phyloP scores from a whole-genome alignment of 2,888 invertebrate genomes.

The Micoletzkya japonica region DNA sequence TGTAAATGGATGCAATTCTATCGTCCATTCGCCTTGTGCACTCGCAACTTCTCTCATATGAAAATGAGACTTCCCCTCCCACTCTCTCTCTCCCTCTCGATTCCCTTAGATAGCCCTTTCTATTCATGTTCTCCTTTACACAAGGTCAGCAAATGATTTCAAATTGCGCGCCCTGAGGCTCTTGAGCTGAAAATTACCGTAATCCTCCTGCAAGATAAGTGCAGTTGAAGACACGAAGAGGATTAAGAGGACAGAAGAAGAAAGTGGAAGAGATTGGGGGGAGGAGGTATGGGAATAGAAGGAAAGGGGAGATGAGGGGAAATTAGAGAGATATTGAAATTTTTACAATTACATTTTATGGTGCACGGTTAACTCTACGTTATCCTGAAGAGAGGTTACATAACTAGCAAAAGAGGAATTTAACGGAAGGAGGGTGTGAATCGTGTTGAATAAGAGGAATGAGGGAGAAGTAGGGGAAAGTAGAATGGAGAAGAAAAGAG shows the following conservation, averaged over 20 bases:
- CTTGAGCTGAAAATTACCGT: too few species aligned
- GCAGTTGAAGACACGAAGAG: too few species aligned
- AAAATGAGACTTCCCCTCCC: neutral
- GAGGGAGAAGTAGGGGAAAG: conserved; percentile 2
- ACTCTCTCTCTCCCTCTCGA: neutral
- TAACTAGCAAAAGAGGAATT: neutral
- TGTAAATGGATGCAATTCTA: too few species aligned
- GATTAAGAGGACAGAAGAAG: conserved; percentile 7
- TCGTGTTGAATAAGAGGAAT: neutral
- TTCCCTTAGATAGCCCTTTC: conserved; percentile 5
- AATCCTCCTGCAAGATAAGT: too few species aligned
- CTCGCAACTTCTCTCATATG: too few species aligned
- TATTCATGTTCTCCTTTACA: too few species aligned
- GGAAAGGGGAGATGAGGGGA: neutral
- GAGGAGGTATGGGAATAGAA: neutral
- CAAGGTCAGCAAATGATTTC: too few species aligned
- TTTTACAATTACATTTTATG: too few species aligned
- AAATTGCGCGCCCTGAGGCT: too few species aligned
- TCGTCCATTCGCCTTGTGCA: too few species aligned
- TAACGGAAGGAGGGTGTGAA: neutral
- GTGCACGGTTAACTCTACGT: too few species aligned
- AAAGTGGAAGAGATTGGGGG: conserved; percentile 5
- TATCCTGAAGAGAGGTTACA: too few species aligned
- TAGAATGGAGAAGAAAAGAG: neutral
- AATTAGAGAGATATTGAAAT: neutral